Evolutionary conservation across 2,113 vertebrate genomes (phyloP), one percentile per base, ranked within the genome.

Genomic region (Panurus biarmicus): DNA sequence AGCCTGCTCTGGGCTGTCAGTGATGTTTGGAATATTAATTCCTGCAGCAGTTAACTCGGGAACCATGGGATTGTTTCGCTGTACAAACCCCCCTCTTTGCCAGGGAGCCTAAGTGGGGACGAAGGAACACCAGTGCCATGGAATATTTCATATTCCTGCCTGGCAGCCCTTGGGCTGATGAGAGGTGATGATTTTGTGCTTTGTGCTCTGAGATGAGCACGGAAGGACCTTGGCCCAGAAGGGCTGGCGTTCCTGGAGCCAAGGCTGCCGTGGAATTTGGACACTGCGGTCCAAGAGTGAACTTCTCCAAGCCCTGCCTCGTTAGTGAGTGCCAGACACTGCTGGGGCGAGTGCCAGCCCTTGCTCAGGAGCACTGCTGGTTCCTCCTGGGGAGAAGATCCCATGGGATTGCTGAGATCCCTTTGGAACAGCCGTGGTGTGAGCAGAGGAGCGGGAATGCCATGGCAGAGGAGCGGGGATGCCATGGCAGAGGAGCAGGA

Each of bases 261-360:
- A 90, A 92, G 94, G 90, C 87, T 73, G 53, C 74, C 4, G 78
- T 94, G 96, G 94, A 96, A 93, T 96, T 94, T 50, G 61, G 75
- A 54, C 67, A 9, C 51, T 85, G 15, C 12, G 47, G 50, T 29
- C 74, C 87, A 54, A 44, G 75, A 96, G 90, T 88, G 88, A 82
- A 88, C 75, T 85, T 81, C 93, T 87, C 58, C 71, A 57, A 54
- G 36, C 45, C 58, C 74, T 72, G 96, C 90, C 90, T 91, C 1
- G 35, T 76, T 69, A 73, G 78, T 2, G 45, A 48, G 78, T 93
- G 95, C 90, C 93, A 94, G 20, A 2, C 67, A 20, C 9, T 9
- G 50, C 66, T 15, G 74, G 28, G 35, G 9, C 0, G n/a, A 6
- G 44, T 31, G 89, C 92, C 87, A 89, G 93, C 3, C n/a, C 65